Evolutionary conservation across 2,888 invertebrate species (phyloP), one percentile per base, ranked within the genome.

Genomic region (Hypsopygia costalis): DNA sequence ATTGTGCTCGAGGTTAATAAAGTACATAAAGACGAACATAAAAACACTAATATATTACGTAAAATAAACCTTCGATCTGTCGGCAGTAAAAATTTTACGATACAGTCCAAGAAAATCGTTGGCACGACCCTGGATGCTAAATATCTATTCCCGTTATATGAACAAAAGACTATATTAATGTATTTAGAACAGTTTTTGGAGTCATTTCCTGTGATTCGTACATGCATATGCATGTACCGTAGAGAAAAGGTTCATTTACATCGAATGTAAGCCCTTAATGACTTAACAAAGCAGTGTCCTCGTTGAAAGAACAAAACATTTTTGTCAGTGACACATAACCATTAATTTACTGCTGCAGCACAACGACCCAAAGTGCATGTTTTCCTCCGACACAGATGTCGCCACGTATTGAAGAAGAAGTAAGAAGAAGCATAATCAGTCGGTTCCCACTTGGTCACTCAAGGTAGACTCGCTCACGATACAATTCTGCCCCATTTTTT

Each of bases 171-270:
- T 60, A 54, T 51, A 53, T 47, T 40, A 28, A 37, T 46, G 55
- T 54, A 63, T 64, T 49, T 67, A 61, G 63, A 66, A 55, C 64
- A 68, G 59, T 64, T 64, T 62, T 58, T 69, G 55, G 59, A 65
- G 57, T 68, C 61, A 69, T 68, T 76, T 78, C 78, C 73, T 72
- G 69, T 65, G 62, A 51, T 61, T 62, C 52, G 58, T 55, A 58
- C 59, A 69, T 76, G 69, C 62, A 66, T 67, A 66, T 69, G 62
- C 62, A 66, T 44, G 51, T 40, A 48, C 40, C 40, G 49, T 51
- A 62, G 67, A 69, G 64, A 66, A 66, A 69, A 68, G 66, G 61
- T 51, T 63, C 47, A 76, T 78, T 80, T 76, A 65, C 78, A 79
- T 81, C 71, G 71, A 78, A 79, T 77, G 59, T 46, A 45, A 45